phyloP scores from a whole-genome alignment of 2,113 vertebrate species.

The Pluvialis apricaria region DNA sequence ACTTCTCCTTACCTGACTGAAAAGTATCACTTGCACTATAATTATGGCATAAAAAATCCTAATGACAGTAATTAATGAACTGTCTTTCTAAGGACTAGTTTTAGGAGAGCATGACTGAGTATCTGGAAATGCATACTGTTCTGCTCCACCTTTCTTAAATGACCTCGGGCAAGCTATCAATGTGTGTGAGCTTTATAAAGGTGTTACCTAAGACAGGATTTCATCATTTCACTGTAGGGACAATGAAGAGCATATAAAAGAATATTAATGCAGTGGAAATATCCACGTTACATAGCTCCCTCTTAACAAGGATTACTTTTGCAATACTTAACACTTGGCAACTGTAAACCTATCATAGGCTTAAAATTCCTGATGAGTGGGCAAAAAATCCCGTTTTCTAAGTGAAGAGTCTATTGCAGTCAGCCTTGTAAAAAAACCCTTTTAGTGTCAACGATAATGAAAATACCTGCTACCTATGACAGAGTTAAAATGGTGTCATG shows the following conservation, averaged over 20 bases:
- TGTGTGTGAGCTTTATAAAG: background rate
- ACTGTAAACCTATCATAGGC: background rate
- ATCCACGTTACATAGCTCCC: background rate
- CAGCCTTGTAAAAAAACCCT: constrained; percentile 41
- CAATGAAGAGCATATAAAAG: background rate
- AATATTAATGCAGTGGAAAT: constrained; percentile 20
- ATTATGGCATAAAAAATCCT: background rate
- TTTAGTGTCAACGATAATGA: constrained; percentile 59
- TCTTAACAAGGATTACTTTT: constrained; percentile 29
- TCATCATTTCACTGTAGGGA: background rate
- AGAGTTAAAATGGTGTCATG: constrained; percentile 60
- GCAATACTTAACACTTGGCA: constrained; percentile 12
- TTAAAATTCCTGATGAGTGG: constrained; percentile 51
- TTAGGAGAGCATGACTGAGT: background rate
- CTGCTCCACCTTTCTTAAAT: background rate
- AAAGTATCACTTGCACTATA: background rate
- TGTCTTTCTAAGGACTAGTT: background rate
- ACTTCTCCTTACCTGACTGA: background rate
- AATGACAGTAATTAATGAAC: background rate
- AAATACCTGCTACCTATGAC: constrained; percentile 48
- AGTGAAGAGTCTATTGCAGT: constrained; percentile 34
- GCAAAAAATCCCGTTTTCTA: background rate
- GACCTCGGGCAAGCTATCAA: background rate
- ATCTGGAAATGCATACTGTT: background rate
- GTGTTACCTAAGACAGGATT: background rate